phyloP scores from a whole-genome alignment of 2,888 invertebrate genomes.

The Mellilla xanthometata region DNA sequence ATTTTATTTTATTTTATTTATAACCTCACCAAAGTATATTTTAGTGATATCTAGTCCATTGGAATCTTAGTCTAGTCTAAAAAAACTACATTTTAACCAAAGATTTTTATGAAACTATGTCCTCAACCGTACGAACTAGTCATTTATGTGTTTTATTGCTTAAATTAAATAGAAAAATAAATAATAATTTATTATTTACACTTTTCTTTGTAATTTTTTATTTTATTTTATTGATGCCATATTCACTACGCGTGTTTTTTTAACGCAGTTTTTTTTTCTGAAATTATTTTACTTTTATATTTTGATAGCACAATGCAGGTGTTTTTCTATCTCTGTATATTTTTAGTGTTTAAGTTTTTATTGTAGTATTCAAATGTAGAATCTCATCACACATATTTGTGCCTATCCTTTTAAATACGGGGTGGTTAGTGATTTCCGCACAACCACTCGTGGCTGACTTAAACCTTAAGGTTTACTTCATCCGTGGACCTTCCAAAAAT shows the following conservation, averaged over 20 bases:
- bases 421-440: no score
- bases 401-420: no score
- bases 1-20: slow-evolving; percentile 1
- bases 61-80: slow-evolving; percentile 49
- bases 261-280: no score
- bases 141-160: slow-evolving; percentile 41
- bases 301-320: slow-evolving; percentile 56
- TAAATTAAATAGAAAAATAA: no score
- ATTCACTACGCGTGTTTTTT: no score
- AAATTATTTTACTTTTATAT: slow-evolving; percentile 13
- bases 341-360: slow-evolving; percentile 38
- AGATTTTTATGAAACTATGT: slow-evolving; percentile 45
- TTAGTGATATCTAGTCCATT: slow-evolving; percentile 30
- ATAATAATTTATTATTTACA: no score
- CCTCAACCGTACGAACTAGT: slow-evolving; percentile 67
- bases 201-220: no score
- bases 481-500: no score
- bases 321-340: slow-evolving; percentile 44
- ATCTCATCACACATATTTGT: slow-evolving; percentile 54
- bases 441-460: no score
- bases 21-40: slow-evolving; percentile 43
- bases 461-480: no score
- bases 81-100: slow-evolving; percentile 47
- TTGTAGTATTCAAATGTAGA: slow-evolving; percentile 57
- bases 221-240: no score